Conservation (phyloP, 1,140 invertebrate genomes). For the Geopemphigus sp. region DNA sequence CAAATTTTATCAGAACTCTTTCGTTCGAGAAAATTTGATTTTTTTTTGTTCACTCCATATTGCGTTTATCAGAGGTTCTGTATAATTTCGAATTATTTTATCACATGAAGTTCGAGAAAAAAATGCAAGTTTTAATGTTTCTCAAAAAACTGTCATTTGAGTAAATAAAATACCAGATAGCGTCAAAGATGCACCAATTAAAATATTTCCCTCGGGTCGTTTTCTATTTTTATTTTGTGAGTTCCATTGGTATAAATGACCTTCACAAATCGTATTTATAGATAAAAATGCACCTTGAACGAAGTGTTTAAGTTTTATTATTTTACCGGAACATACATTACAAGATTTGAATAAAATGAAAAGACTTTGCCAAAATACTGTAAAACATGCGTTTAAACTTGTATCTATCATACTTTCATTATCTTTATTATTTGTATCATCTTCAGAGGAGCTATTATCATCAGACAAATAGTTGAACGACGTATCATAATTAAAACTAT, state of each 20-base stretch:
- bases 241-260: background rate
- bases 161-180: slow-evolving; percentile 1
- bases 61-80: background rate
- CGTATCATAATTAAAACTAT: background rate
- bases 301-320: slow-evolving; percentile 2
- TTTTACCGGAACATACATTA: background rate
- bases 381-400: background rate
- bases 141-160: slow-evolving; percentile 2
- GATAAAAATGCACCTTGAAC: slow-evolving; percentile 2
- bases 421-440: background rate
- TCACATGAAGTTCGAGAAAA: background rate
- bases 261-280: background rate
- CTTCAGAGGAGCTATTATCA: background rate
- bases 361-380: slow-evolving; percentile 7
- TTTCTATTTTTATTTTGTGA: background rate
- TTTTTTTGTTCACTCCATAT: background rate
- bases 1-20: background rate
- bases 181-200: background rate
- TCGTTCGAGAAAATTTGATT: background rate
- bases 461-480: slow-evolving; percentile 5
- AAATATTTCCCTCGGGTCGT: background rate
- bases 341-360: background rate
- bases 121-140: slow-evolving; percentile 9
- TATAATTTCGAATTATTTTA: slow-evolving; percentile 6
- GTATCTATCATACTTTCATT: background rate